Evolutionary conservation across 2,797 vertebrate species (phyloP).

Genomic region (Cephalopachus bancanus): DNA sequence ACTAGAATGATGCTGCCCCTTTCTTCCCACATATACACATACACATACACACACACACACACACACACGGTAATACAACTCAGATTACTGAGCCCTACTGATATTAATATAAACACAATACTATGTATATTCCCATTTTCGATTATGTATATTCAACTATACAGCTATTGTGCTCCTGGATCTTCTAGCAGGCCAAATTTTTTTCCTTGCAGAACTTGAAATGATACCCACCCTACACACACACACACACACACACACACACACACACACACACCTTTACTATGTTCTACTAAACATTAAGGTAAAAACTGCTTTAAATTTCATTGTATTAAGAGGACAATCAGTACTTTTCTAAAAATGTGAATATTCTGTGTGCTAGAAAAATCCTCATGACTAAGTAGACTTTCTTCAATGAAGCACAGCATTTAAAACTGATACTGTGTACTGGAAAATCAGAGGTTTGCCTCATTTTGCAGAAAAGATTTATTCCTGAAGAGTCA

Average conservation of each 20-base stretch:
- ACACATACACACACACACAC: neutral
- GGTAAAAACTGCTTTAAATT: conserved; percentile 36
- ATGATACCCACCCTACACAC: neutral
- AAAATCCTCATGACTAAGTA: conserved; percentile 22
- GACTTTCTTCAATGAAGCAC: neutral
- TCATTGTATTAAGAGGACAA: neutral
- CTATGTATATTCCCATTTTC: neutral
- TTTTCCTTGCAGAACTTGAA: neutral
- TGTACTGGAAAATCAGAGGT: neutral
- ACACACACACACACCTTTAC: neutral
- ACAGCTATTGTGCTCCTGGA: neutral
- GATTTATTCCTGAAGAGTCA: neutral
- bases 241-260: neutral
- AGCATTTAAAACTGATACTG: neutral
- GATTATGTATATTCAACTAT: neutral
- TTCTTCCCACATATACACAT: neutral
- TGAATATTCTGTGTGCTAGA: conserved; percentile 6
- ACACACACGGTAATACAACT: neutral
- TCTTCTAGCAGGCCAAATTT: neutral
- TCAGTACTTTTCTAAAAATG: conserved; percentile 43
- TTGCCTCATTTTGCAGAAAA: conserved; percentile 18
- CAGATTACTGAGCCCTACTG: neutral
- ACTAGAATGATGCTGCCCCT: neutral
- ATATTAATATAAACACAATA: conserved; percentile 7
- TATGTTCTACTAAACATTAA: neutral